Evolutionary conservation across 35 echinoderm and acorn worm genomes (phyloP), one percentile per base, ranked within the genome.

Genomic region (Antedon bifida): DNA sequence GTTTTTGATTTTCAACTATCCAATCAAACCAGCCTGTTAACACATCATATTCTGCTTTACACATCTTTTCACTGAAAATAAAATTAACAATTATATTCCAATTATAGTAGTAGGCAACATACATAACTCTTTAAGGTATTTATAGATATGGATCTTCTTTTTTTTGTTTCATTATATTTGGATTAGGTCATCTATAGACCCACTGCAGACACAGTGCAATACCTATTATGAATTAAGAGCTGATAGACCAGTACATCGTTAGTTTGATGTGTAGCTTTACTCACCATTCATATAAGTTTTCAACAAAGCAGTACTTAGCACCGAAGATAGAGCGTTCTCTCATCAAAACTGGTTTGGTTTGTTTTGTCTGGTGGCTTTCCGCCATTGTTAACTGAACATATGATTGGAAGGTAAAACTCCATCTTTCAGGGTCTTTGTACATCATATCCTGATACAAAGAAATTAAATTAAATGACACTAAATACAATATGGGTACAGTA

Each of bases 261-360:
- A n/a, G n/a, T n/a, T n/a, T n/a, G n/a, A n/a, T n/a, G n/a, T n/a
- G n/a, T n/a, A n/a, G n/a, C n/a, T n/a, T n/a, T n/a, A 64, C 42
- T 76, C 44, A 89, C 88, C 83, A 28, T 80, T 36, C 79, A 46
- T 81, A 80, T 82, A 90, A 78, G 45, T 92, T 99, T 83, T 99
- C 90, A 0, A 99, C 95, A 81, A 99, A 99, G 85, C 90, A 92
- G 30, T 99, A 99, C n/a, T 88, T 87, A 28, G 95, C 95, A 75
- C 95, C 88, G 78, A 79, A 89, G 21, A 99, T 78, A 5, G 95
- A 99, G 31, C 95, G 77, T 33, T 99, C 95, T 82, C 90, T 89
- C 77, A 99, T 84, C 56, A 88, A 91, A 33, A 99, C 73, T 5
- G 95, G 90, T 34, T 78, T 55, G 29, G 79, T 82, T 34, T 90